phyloP scores from a whole-genome alignment of 64 coral and sea anemone species.

The Anthopleura sola region DNA sequence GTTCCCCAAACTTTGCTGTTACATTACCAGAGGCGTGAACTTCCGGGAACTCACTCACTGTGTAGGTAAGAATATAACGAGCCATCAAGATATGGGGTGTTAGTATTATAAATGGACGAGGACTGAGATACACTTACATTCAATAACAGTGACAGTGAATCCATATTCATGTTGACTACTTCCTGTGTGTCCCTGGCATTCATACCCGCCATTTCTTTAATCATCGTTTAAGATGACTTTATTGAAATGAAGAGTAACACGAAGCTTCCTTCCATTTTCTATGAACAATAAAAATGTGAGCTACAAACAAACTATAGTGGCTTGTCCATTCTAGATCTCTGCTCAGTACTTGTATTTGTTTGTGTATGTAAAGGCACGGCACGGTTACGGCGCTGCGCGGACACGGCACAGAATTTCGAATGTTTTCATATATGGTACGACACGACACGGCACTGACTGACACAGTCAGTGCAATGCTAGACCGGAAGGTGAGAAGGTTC shows the following conservation, averaged over 20 bases:
- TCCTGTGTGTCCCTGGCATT: background rate
- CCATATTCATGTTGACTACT: background rate
- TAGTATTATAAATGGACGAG: background rate
- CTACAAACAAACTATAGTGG: too few species aligned
- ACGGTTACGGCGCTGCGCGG: too few species aligned
- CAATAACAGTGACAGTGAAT: slow-evolving; percentile 16
- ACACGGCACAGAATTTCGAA: too few species aligned
- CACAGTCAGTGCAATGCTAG: too few species aligned
- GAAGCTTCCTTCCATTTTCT: background rate
- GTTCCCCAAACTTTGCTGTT: background rate
- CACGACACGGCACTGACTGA: too few species aligned
- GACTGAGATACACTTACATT: background rate
- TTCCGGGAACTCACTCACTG: background rate
- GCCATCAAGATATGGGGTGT: background rate
- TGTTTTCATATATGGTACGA: too few species aligned
- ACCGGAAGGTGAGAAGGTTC: too few species aligned
- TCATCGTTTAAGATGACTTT: background rate
- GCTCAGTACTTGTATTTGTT: too few species aligned
- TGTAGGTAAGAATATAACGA: background rate
- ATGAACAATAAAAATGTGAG: background rate
- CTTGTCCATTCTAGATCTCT: too few species aligned
- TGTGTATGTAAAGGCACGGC: too few species aligned
- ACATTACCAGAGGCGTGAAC: background rate
- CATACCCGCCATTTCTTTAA: background rate
- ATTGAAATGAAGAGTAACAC: background rate